Conservation (phyloP, 2,113 vertebrate species). For the Sceloporus undulatus region DNA sequence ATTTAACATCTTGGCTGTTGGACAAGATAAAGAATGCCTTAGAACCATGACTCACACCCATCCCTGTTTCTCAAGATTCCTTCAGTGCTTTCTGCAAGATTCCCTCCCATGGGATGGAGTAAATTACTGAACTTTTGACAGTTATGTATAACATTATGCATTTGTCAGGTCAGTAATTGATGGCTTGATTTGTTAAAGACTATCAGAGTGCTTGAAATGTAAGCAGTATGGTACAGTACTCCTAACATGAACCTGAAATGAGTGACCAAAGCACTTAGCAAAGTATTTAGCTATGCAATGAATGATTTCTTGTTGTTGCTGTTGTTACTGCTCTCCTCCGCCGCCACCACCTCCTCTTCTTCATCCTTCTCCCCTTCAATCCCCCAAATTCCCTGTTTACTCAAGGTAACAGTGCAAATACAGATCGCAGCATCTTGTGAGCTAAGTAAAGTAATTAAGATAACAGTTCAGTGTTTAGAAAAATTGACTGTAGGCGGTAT, state of each 20-base stretch:
- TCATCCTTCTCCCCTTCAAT: neutral
- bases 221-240: neutral
- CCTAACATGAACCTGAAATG: neutral
- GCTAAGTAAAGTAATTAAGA: neutral
- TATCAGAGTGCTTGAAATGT: neutral
- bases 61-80: neutral
- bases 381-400: rapidly evolving
- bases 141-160: neutral
- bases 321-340: too few species aligned
- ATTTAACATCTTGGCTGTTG: neutral
- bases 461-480: conserved; percentile 18
- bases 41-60: rapidly evolving
- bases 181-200: neutral
- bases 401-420: neutral
- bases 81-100: neutral
- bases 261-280: neutral
- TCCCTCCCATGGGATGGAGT: neutral
- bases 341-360: too few species aligned
- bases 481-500: neutral
- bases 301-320: too few species aligned
- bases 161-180: too few species aligned
- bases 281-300: neutral
- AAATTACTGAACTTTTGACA: neutral
- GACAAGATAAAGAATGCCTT: neutral
- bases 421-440: conserved; percentile 6